These are phyloP conservation scores for Synanceia verrucosa DNA, from an alignment of 2,797 vertebrate genomes.

Conservation along the genomic window DNA sequence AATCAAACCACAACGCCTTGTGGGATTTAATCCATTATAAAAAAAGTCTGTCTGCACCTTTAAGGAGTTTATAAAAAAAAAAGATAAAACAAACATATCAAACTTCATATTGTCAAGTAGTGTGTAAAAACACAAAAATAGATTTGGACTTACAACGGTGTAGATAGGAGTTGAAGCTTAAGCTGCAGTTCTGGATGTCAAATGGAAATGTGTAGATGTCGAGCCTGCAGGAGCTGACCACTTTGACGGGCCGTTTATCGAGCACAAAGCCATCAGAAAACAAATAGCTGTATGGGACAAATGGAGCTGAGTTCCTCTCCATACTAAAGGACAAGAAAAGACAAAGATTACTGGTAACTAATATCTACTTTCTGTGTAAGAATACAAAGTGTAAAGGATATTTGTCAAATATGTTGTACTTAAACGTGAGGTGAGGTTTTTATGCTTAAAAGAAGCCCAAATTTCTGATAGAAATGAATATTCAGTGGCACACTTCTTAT, in stretches of 20 bases:
- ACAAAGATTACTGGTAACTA: neutral
- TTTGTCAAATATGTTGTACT: neutral
- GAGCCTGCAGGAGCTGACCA: constrained; percentile 77
- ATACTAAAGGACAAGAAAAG: constrained; percentile 61
- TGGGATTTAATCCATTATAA: neutral
- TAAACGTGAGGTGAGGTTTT: neutral
- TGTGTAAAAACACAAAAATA: neutral
- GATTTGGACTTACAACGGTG: constrained; percentile 32
- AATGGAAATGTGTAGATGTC: constrained; percentile 80
- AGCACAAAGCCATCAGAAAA: constrained; percentile 48
- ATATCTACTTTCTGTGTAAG: neutral
- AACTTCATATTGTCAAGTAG: neutral
- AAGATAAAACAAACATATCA: too few relatives aligned
- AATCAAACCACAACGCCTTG: too few relatives aligned
- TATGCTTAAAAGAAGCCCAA: neutral
- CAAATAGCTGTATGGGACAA: constrained; percentile 70
- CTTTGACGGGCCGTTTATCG: constrained; percentile 67
- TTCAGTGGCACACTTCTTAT: neutral
- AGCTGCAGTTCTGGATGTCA: constrained; percentile 76
- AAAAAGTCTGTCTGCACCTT: neutral
- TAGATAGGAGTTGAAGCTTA: constrained; percentile 69
- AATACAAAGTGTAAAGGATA: neutral
- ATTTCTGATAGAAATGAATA: neutral
- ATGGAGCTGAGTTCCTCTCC: constrained; percentile 72
- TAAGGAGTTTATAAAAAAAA: neutral